Conservation (phyloP, 2,797 vertebrate species). For the Zalophus californianus region DNA sequence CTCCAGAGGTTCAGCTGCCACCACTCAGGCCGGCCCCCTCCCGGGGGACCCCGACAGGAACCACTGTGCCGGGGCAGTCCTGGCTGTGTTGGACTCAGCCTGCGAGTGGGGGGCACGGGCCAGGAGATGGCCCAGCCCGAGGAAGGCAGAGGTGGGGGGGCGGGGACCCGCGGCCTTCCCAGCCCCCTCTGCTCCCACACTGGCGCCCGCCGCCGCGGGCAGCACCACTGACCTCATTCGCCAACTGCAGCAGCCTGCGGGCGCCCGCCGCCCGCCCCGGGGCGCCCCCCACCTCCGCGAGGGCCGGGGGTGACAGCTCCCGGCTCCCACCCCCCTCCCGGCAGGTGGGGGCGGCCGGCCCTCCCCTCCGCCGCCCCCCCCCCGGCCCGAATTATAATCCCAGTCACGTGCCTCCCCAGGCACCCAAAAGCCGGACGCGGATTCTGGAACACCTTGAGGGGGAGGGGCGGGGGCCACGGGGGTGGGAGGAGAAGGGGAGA, state of each 20-base stretch:
- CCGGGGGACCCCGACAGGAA: not conserved
- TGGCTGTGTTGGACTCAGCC: not conserved
- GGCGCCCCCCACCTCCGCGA: slow-evolving; percentile 43
- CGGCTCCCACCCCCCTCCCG: not conserved
- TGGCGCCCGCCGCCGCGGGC: slow-evolving; percentile 53
- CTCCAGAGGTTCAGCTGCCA: not conserved
- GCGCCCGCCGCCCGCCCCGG: slow-evolving; percentile 31
- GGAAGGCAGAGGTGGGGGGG: not conserved
- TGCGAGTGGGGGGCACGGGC: not conserved
- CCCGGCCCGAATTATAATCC: slow-evolving; percentile 76
- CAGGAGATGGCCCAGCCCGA: not conserved
- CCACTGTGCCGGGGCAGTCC: slow-evolving; percentile 4
- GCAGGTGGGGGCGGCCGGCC: slow-evolving; percentile 69
- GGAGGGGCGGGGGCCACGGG: slow-evolving; percentile 63
- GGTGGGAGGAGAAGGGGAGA: slow-evolving; percentile 30
- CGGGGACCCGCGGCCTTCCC: slow-evolving; percentile 58
- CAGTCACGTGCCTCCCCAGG: slow-evolving; percentile 78
- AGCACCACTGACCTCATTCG: slow-evolving; percentile 81
- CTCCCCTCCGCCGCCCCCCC: not conserved
- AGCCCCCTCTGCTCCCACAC: slow-evolving; percentile 65
- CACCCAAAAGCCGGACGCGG: slow-evolving; percentile 68
- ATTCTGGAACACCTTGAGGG: slow-evolving; percentile 72
- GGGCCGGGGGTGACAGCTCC: slow-evolving; percentile 62
- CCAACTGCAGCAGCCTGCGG: slow-evolving; percentile 72
- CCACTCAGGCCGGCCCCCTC: not conserved